Evolutionary conservation across 2,888 invertebrate species (phyloP).

Genomic region (Hemicrepidius hirtus): DNA sequence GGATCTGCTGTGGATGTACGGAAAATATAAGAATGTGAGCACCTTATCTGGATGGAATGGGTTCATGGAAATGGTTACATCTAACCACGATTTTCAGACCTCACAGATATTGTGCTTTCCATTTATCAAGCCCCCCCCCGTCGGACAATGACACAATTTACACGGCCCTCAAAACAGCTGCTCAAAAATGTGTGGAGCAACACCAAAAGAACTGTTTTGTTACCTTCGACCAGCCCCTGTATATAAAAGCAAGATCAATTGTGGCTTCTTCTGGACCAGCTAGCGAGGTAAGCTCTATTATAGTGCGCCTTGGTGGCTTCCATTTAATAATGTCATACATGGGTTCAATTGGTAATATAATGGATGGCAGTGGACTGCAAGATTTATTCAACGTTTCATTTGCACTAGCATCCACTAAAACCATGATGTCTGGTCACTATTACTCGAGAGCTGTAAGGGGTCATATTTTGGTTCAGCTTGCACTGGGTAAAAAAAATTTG

Average conservation of each 20-base stretch:
- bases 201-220: not conserved
- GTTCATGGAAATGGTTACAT: not conserved
- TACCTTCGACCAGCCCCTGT: not conserved
- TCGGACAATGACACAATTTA: not conserved
- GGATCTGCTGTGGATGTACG: not conserved
- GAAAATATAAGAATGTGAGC: not conserved
- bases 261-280: not conserved
- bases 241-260: not conserved
- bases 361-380: conserved; percentile 13
- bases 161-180: not conserved
- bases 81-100: not conserved
- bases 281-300: not conserved
- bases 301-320: conserved; percentile 4
- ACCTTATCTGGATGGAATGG: not conserved
- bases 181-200: not conserved
- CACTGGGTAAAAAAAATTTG: not conserved
- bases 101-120: not conserved
- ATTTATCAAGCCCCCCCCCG: not conserved
- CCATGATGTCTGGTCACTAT: not conserved
- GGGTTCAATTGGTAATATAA: conserved; percentile 12
- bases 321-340: conserved; percentile 9
- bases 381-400: not conserved
- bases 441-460: not conserved
- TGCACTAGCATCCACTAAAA: not conserved
- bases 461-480: conserved; percentile 15